These are phyloP conservation scores for Odontesthes bonariensis DNA, from an alignment of 2,113 vertebrate species.

Conservation along the genomic window DNA sequence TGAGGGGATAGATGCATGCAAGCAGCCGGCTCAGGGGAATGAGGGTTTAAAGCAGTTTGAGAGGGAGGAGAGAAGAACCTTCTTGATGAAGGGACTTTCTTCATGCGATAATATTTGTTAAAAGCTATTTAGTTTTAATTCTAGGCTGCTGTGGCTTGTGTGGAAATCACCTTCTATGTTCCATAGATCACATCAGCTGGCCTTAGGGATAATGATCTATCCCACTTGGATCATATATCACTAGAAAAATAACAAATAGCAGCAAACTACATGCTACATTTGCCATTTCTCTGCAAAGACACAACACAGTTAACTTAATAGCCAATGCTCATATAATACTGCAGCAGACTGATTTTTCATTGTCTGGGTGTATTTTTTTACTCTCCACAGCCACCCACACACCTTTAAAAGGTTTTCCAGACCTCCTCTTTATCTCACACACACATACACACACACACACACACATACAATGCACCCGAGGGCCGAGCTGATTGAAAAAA, in stretches of 20 bases:
- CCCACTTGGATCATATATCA: constrained; percentile 18
- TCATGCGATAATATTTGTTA: constrained; percentile 48
- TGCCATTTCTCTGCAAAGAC: constrained; percentile 6
- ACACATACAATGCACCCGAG: constrained; percentile 49
- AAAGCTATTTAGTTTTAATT: constrained; percentile 50
- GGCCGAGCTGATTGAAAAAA: constrained; percentile 53
- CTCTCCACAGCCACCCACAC: constrained; percentile 50
- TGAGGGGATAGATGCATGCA: constrained; percentile 38
- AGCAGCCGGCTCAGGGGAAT: constrained; percentile 42
- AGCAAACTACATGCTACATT: constrained; percentile 11
- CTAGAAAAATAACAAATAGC: constrained; percentile 18
- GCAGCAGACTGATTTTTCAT: constrained; percentile 53
- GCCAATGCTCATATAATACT: background rate
- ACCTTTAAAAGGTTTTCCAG: constrained; percentile 72
- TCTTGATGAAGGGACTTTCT: constrained; percentile 56
- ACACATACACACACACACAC: constrained; percentile 7
- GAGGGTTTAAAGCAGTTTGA: constrained; percentile 33
- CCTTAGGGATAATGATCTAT: constrained; percentile 34
- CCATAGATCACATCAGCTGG: constrained; percentile 30
- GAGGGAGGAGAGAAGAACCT: constrained; percentile 34
- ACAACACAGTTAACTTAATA: constrained; percentile 13
- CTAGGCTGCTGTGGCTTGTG: constrained; percentile 19
- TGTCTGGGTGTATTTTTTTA: constrained; percentile 30
- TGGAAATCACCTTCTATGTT: constrained; percentile 64
- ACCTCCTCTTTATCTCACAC: constrained; percentile 51